phyloP scores from a whole-genome alignment of 2,888 invertebrate species.

The Drosophila maculinotata region DNA sequence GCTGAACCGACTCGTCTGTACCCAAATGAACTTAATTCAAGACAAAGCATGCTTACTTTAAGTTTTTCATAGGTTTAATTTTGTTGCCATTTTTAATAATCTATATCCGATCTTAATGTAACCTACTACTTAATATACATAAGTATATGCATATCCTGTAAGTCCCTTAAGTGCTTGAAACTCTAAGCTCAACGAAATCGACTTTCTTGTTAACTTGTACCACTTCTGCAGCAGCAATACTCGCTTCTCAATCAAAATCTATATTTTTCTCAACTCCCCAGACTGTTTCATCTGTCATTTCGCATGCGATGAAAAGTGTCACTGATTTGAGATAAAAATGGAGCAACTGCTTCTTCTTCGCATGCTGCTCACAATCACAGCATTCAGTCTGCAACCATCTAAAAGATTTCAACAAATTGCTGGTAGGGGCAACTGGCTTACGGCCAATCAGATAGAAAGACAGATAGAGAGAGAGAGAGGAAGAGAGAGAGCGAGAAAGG shows the following conservation, averaged over 20 bases:
- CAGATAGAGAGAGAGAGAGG: not conserved
- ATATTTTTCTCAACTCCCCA: slow-evolving; percentile 23
- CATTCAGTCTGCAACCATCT: not conserved
- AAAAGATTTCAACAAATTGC: slow-evolving; percentile 33
- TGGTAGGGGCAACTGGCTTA: slow-evolving; percentile 30
- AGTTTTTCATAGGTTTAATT: too few relatives aligned
- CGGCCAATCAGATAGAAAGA: slow-evolving; percentile 38
- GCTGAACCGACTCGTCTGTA: not conserved
- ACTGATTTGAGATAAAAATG: slow-evolving; percentile 33
- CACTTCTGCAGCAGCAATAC: slow-evolving; percentile 4
- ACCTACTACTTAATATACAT: too few relatives aligned
- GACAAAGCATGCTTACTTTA: slow-evolving; percentile 1
- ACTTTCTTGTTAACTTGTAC: not conserved
- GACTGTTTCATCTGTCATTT: slow-evolving; percentile 37
- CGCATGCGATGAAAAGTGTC: slow-evolving; percentile 43
- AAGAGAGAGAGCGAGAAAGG: not conserved
- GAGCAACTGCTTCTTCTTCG: slow-evolving; percentile 35
- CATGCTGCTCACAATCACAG: slow-evolving; percentile 33
- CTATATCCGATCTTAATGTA: too few relatives aligned
- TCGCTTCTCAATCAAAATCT: slow-evolving; percentile 9
- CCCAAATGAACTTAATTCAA: not conserved
- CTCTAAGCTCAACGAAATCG: slow-evolving; percentile 9
- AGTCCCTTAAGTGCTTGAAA: not conserved
- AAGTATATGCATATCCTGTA: not conserved
- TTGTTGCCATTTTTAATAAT: too few relatives aligned